Evolutionary conservation across 2,113 vertebrate species (phyloP).

Genomic region (Cricetomys ansorgei): DNA sequence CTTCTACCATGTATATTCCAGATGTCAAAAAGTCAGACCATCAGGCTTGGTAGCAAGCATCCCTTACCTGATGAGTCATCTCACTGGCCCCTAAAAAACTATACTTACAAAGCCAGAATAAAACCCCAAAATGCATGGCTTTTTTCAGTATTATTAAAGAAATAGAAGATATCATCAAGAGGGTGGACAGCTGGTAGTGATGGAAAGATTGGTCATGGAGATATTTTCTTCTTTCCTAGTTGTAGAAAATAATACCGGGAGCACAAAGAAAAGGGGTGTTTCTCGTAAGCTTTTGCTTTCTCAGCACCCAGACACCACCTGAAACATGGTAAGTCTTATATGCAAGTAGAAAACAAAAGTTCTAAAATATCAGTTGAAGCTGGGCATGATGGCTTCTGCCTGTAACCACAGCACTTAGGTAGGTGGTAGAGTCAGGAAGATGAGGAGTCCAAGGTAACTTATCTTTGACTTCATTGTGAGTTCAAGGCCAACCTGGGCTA

Average conservation of each 20-base stretch:
- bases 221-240: background rate
- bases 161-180: background rate
- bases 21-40: background rate
- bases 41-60: background rate
- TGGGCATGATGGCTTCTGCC: background rate
- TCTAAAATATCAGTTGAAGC: too few relatives aligned
- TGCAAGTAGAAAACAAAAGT: background rate
- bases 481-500: background rate
- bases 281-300: background rate
- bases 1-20: background rate
- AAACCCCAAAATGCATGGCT: background rate
- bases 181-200: background rate
- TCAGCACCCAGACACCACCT: background rate
- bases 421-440: background rate
- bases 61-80: too few relatives aligned
- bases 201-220: background rate
- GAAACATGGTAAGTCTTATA: background rate
- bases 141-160: background rate
- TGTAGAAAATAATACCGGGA: too few relatives aligned
- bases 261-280: background rate
- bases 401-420: background rate
- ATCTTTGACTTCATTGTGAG: background rate
- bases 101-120: background rate
- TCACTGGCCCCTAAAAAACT: background rate
- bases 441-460: background rate